Percentiles rank a stretch among this genome's conserved stretches.
Evolutionary conservation across 2,797 vertebrate species (phyloP).

Genomic region (Miichthys miiuy): DNA sequence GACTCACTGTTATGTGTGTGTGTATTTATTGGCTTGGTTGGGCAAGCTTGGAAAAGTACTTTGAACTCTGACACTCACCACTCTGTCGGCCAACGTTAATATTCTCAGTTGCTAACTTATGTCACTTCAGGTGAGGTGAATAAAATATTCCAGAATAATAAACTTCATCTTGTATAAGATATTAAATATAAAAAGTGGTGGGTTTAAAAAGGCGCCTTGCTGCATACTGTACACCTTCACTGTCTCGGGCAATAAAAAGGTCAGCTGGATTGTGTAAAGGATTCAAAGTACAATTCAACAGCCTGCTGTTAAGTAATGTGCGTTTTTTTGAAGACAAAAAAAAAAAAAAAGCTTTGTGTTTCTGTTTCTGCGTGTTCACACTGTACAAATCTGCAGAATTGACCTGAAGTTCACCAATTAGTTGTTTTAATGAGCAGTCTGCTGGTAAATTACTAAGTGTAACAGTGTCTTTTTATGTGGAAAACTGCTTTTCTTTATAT

Average conservation of each 20-base stretch:
- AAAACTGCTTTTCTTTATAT: background rate
- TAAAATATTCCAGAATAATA: slow-evolving; percentile 9
- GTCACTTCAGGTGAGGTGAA: background rate
- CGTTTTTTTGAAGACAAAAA: slow-evolving; percentile 13
- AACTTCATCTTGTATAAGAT: background rate
- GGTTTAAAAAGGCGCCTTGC: slow-evolving; percentile 29
- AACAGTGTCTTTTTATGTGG: background rate
- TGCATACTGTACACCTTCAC: background rate
- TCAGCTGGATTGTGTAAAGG: slow-evolving; percentile 1
- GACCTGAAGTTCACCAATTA: background rate
- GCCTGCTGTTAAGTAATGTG: slow-evolving; percentile 18
- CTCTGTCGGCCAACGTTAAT: background rate
- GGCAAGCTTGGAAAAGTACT: background rate
- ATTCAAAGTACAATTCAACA: slow-evolving; percentile 50
- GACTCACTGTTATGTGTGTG: no score
- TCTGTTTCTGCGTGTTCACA: background rate
- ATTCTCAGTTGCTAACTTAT: background rate
- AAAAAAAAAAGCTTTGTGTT: background rate
- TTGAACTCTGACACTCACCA: background rate
- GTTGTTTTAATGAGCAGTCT: background rate
- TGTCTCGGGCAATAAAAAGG: slow-evolving; percentile 1
- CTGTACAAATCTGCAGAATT: background rate
- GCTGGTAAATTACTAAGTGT: background rate
- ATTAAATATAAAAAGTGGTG: background rate
- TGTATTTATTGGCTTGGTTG: background rate